Evolutionary conservation across 1,140 invertebrate genomes (phyloP), one percentile per base, ranked within the genome.

Genomic region (Achroia grisella): DNA sequence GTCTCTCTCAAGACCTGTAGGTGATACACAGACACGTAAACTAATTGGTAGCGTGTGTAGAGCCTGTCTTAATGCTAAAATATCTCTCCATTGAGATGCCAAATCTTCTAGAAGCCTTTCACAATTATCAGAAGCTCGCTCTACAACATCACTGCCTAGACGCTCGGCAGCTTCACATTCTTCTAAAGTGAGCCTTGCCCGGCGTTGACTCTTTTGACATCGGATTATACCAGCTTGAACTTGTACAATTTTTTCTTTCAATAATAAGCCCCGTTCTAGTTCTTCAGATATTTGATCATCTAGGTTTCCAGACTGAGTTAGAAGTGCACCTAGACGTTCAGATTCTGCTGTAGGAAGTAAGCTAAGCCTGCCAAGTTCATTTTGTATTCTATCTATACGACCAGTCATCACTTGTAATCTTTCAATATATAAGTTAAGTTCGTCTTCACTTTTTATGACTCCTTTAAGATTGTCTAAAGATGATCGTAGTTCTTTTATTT

Each of bases 401-500:
- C 90, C 88, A 13, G 89, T 91, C 52, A 94, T 87, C 1, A 94
- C 91, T 65, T 94, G 92, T 9, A 95, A 75, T 39, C 93, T 85
- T 71, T 95, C 92, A 12, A 94, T 90, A 58, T 95, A 95, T 0
- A 94, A 74, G 51, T 92, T 90, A 2, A 95, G 81, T 67, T 95
- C 93, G 52, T 95, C 93, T 54, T 94, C 92, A 12, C 90, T 94
- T 62, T 93, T 94, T 10, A 95, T 90, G 0, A 94, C 89, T 0
- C 93, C 92, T 64, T 92, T 90, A 37, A 94, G 89, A 48, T 88
- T 88, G 29, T 93, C 90, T 23, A 95, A 78, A 10, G 89, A 88
- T 4, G 86, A 62, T 43, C 90, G 87, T 2, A 94, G 75, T 61
- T 94, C 92, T 63, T 89, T 86, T 11, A 95, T 56, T 71, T 95